Conservation (phyloP, 2,797 vertebrate genomes). For the Melanotaenia boesemani region DNA sequence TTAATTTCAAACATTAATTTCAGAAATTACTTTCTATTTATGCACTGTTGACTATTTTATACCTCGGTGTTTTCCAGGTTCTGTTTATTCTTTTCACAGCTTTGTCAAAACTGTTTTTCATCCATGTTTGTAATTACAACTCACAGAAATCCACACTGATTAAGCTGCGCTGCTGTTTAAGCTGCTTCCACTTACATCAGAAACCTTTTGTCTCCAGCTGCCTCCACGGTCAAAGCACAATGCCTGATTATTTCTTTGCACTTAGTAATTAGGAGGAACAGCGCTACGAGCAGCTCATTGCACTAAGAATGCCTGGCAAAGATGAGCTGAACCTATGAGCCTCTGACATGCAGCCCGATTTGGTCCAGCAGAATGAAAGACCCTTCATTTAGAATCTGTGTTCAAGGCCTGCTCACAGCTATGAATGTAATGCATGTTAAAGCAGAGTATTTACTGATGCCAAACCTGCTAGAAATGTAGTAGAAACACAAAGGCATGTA, state of each 20-base stretch:
- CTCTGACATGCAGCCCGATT: constrained; percentile 34
- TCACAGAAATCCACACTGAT: constrained; percentile 2
- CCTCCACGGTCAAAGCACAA: constrained; percentile 38
- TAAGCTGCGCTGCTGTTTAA: constrained; percentile 13
- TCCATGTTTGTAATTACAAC: constrained; percentile 4
- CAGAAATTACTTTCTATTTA: neutral
- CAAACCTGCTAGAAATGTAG: constrained; percentile 41
- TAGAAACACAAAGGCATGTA: constrained; percentile 54
- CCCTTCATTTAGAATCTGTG: neutral
- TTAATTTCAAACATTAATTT: neutral
- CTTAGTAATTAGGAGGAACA: neutral
- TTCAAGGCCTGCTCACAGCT: constrained; percentile 20
- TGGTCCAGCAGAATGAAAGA: constrained; percentile 14
- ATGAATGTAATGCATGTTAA: constrained; percentile 59
- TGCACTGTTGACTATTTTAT: neutral
- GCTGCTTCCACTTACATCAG: constrained; percentile 52
- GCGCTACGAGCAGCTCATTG: constrained; percentile 12
- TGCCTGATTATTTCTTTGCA: constrained; percentile 40
- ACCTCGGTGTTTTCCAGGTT: constrained; percentile 1
- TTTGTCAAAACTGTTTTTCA: neutral
- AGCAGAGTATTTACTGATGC: constrained; percentile 33
- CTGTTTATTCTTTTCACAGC: constrained; percentile 3
- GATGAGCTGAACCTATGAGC: constrained; percentile 34
- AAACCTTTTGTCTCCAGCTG: constrained; percentile 43
- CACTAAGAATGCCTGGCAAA: constrained; percentile 34